Evolutionary conservation across 2,888 invertebrate species (phyloP), one percentile per base, ranked within the genome.

Genomic region (Patella caerulea): DNA sequence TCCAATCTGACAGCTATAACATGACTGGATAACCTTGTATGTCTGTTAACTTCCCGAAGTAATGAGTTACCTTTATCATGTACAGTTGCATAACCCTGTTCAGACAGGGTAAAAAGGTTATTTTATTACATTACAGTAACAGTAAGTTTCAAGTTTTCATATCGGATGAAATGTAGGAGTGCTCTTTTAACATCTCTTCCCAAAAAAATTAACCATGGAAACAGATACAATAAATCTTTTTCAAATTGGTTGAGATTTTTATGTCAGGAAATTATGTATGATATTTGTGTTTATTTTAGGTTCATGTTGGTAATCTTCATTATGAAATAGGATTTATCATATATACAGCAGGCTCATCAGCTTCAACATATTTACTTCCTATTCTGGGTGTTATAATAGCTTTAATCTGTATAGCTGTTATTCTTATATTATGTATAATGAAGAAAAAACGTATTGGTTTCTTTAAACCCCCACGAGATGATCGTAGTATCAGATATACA

Each of bases 251-350:
- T 45, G 45, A 45, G 45, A 45, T 45, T 24, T 84, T 86, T 0
- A 76, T 78, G 81, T 85, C 84, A 77, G 72, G 78, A 29, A 9
- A n/a, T 29, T 76, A 24, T 65, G 24, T 78, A 11, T 52, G 15
- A 59, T 59, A 19, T 65, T 54, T 24, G 74, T 24, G n/a, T 70
- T 59, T 29, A 52, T 59, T 81, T 1, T 82, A 90, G 90, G 86
- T 90, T 1, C 74, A 74, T 19, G 80, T 89, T 71, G 90, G 89
- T 4, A 81, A 85, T 72, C 80, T 87, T 15, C 53, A 17, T 7
- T 87, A 82, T 15, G 77, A 84, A 17, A 82, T 89, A 34, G 90
- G 90, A 24, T 80, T 82, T 70, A 73, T 90, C 17, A 81, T 84
- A 24, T 89, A 83, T 75, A 78, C 80, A 2, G 78, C 56, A 17